Base-by-base conservation (phyloP, 2,888 invertebrate genomes). In the Leptinotarsa peninsularis region DNA sequence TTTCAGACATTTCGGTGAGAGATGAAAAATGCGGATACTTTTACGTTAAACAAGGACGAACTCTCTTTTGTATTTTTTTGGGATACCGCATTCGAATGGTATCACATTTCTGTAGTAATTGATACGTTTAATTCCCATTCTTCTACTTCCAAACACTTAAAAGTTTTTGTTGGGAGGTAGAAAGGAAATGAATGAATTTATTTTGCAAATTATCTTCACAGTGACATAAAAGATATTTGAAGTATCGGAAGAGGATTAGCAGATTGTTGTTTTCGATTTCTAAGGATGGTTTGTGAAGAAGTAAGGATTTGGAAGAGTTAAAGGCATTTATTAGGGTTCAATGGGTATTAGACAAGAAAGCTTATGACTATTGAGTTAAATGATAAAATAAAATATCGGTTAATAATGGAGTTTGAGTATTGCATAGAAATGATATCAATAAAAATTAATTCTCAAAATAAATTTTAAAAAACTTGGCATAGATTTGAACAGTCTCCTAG, bases 81-180 rank as follows among this genome's bases (percentile, higher is more conserved):
- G 73, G 71, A 58, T 56, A 77, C 77, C 77, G 75, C 77, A 75
- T 73, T 76, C 67, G 71, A 74, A 77, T 67, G 63, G 72, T 79
- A 77, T 79, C 73, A 71, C 52, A 74, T 75, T 77, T 79, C 75
- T 50, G 49, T 56, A 58, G 79, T 79, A 79, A 79, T 79, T 77
- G 79, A 79, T 79, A 79, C 74, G 79, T 76, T 79, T 76, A 79
- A 79, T 77, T 77, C 73, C 67, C 70, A 73, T 73, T 77, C 63
- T 71, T 73, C 52, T 63, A 58, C 43, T 58, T 17, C 58, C 58
- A 60, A 70, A 70, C 70, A 70, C 70, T 70, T 58, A 21, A 60
- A 49, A 60, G 23, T 70, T 70, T 70, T 70, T 70, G 70, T 70
- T 70, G 33, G 70, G 58, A 58, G 60, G 70, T 58, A 70, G 33